A percentile compares a stretch with the other conserved stretches of the same genome.
Evolutionary conservation across 2,113 vertebrate species (phyloP).

Genomic region (Erinaceus europaeus): DNA sequence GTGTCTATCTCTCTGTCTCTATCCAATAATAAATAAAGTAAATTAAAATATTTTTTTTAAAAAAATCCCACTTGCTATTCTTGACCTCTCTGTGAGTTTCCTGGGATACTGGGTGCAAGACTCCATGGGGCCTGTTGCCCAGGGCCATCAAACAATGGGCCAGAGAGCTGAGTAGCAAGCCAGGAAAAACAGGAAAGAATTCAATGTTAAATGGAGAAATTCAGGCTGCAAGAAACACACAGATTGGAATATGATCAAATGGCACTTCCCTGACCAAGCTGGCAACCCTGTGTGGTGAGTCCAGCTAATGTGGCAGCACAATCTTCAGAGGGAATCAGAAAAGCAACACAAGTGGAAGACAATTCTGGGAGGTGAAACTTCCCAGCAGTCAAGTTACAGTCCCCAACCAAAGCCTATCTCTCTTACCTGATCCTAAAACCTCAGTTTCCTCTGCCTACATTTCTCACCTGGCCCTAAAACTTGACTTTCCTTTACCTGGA

Average conservation of each 20-base stretch:
- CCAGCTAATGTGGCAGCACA: neutral
- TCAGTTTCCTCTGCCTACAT: neutral
- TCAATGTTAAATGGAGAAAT: slow-evolving; percentile 30
- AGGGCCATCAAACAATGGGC: neutral
- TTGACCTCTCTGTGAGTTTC: neutral
- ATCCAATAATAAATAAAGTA: no score
- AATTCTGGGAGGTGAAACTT: no score
- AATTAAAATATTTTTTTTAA: no score
- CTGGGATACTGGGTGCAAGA: neutral
- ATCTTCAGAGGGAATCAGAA: neutral
- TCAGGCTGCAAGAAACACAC: slow-evolving; percentile 24
- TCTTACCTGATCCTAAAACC: neutral
- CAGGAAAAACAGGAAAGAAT: slow-evolving; percentile 62
- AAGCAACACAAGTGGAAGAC: neutral
- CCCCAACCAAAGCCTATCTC: neutral
- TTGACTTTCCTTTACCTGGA: neutral
- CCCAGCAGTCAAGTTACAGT: neutral
- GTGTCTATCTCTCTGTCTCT: no score
- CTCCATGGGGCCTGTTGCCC: slow-evolving; percentile 9
- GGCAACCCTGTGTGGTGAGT: neutral
- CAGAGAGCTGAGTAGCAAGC: neutral
- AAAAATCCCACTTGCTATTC: neutral
- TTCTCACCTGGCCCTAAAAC: neutral
- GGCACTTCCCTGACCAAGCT: slow-evolving; percentile 46
- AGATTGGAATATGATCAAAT: slow-evolving; percentile 48